A percentile compares a stretch with the other conserved stretches of the same genome.
Evolutionary conservation across 92 coral and sea anemone species (phyloP).

Genomic region (Siderastrea radians): DNA sequence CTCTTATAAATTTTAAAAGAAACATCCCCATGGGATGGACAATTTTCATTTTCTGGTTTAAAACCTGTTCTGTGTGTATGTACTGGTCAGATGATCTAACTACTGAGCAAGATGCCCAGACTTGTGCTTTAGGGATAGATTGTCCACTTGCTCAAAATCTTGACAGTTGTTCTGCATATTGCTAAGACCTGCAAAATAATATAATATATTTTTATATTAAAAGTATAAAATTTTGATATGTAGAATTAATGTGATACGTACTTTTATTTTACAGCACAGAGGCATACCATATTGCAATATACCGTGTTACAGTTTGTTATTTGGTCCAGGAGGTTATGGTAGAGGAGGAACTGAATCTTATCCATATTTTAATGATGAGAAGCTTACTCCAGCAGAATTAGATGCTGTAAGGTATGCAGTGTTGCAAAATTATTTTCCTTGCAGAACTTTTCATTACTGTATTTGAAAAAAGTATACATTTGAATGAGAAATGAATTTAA

Average conservation of each 20-base stretch:
- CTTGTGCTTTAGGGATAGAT: neutral
- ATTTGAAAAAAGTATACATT: too few relatives aligned
- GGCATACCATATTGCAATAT: conserved; percentile 98
- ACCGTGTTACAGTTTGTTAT: conserved; percentile 94
- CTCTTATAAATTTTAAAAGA: too few relatives aligned
- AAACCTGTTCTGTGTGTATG: too few relatives aligned
- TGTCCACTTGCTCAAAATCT: neutral
- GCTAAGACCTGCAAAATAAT: neutral
- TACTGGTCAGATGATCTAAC: too few relatives aligned
- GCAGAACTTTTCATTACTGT: too few relatives aligned
- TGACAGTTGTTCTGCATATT: neutral
- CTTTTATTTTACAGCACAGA: conserved; percentile 78
- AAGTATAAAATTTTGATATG: neutral
- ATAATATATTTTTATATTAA: neutral
- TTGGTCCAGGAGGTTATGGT: conserved; percentile 99
- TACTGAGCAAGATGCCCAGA: too few relatives aligned
- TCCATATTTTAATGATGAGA: conserved; percentile 85
- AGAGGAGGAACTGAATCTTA: conserved; percentile 98
- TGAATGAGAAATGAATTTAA: too few relatives aligned
- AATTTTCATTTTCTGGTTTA: too few relatives aligned
- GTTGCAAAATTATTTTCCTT: neutral
- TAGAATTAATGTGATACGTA: neutral
- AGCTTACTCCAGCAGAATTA: conserved; percentile 83
- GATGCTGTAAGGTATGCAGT: conserved; percentile 84
- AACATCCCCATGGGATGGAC: too few relatives aligned